These are phyloP conservation scores for Silurus meridionalis DNA, from an alignment of 2,113 vertebrate genomes.

Conservation along the genomic window DNA sequence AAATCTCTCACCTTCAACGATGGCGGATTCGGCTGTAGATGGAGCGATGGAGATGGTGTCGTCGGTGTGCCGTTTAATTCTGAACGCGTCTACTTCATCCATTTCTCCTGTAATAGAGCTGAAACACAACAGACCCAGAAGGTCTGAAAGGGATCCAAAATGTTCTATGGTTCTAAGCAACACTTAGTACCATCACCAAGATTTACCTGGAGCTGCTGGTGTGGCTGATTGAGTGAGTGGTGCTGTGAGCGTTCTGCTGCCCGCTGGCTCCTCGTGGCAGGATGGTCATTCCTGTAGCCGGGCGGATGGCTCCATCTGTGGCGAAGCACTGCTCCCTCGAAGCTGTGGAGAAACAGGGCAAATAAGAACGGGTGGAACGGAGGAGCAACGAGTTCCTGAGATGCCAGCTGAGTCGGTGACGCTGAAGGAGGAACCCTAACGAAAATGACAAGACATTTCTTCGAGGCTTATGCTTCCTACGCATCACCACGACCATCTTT, in stretches of 20 bases:
- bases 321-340: conserved; percentile 74
- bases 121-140: conserved; percentile 53
- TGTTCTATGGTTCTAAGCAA: background rate
- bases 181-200: background rate
- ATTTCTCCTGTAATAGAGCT: conserved; percentile 87
- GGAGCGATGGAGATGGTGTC: conserved; percentile 80
- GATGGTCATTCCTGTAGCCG: conserved; percentile 87
- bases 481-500: conserved; percentile 52
- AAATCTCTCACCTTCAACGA: conserved; percentile 84
- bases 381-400: conserved; percentile 71
- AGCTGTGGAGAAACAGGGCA: conserved; percentile 74
- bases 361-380: conserved; percentile 67
- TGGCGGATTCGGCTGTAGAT: conserved; percentile 80
- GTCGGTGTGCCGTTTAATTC: conserved; percentile 78
- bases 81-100: conserved; percentile 86
- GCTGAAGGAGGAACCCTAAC: conserved; percentile 77
- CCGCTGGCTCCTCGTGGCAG: conserved; percentile 71
- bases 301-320: conserved; percentile 77
- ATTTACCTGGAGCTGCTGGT: conserved; percentile 81
- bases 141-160: background rate
- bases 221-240: conserved; percentile 62
- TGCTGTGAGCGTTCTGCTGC: conserved; percentile 65
- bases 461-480: conserved; percentile 9
- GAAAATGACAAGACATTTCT: conserved; percentile 50
- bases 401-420: conserved; percentile 77